A percentile compares a stretch with the other conserved stretches of the same genome.
These are phyloP conservation scores for Ornithorhynchus anatinus DNA, from an alignment of 2,113 vertebrate genomes.

Conservation along the genomic window DNA sequence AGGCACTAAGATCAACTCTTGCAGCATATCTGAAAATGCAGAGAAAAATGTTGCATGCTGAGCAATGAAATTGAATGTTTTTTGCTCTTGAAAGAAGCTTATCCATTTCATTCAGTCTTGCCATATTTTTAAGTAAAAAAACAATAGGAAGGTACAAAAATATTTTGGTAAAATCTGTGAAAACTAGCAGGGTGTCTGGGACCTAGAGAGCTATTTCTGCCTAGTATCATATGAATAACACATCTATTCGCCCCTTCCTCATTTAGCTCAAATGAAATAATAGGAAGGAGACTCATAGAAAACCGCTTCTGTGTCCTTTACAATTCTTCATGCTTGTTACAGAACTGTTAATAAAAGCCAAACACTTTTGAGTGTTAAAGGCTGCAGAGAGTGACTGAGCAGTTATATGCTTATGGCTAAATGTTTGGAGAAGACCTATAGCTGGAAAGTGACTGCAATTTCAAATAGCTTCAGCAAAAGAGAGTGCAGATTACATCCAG, in stretches of 20 bases:
- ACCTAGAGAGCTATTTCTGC: slow-evolving; percentile 60
- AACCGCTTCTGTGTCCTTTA: slow-evolving; percentile 44
- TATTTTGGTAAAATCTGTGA: slow-evolving; percentile 73
- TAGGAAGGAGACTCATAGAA: slow-evolving; percentile 39
- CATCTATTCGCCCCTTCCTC: slow-evolving; percentile 35
- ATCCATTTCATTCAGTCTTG: slow-evolving; percentile 70
- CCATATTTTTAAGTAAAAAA: slow-evolving; percentile 72
- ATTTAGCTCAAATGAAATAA: slow-evolving; percentile 68
- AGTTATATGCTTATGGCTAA: neutral
- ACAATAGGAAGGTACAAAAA: slow-evolving; percentile 70
- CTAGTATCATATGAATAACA: slow-evolving; percentile 60
- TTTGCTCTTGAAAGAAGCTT: slow-evolving; percentile 68
- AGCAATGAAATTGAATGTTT: slow-evolving; percentile 75
- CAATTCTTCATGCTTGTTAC: slow-evolving; percentile 38
- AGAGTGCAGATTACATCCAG: neutral
- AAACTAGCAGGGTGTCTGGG: slow-evolving; percentile 60
- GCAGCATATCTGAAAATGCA: slow-evolving; percentile 71
- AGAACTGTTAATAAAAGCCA: slow-evolving; percentile 50
- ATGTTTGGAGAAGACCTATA: slow-evolving; percentile 11
- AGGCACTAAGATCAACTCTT: slow-evolving; percentile 69
- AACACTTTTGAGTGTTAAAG: slow-evolving; percentile 33
- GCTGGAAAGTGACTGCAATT: neutral
- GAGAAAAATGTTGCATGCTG: slow-evolving; percentile 73
- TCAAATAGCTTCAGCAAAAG: neutral
- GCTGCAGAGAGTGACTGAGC: slow-evolving; percentile 3